Conservation (phyloP, 1,140 invertebrate genomes). For the Oreohelix idahoensis region DNA sequence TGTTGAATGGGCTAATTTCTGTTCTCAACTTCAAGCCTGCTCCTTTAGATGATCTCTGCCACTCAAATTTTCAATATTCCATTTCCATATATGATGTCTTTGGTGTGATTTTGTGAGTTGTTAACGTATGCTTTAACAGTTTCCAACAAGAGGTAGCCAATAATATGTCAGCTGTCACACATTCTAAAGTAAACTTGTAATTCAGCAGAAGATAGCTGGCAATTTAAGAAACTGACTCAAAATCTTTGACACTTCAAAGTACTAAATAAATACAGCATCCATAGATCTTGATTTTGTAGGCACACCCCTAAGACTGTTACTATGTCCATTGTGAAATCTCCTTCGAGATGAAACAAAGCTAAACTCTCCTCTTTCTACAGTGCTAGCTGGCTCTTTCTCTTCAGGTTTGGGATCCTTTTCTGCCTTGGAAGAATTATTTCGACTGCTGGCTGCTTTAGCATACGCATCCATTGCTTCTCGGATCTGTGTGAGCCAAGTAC, state of each 20-base stretch:
- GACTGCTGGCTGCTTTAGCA: slow-evolving; percentile 63
- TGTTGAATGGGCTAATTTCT: too few species aligned
- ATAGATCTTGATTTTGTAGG: slow-evolving; percentile 53
- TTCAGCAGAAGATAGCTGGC: too few species aligned
- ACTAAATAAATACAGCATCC: slow-evolving; percentile 55
- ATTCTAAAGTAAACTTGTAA: too few species aligned
- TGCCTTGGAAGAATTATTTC: slow-evolving; percentile 50
- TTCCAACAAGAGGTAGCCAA: too few species aligned
- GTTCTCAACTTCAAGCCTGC: too few species aligned
- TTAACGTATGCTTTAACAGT: too few species aligned
- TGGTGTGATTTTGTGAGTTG: too few species aligned
- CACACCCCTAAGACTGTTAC: slow-evolving; percentile 29
- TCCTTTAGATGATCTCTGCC: too few species aligned
- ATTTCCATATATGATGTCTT: too few species aligned
- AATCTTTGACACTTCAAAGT: neutral
- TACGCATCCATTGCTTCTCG: slow-evolving; percentile 76
- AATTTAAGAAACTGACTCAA: neutral
- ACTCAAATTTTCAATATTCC: too few species aligned
- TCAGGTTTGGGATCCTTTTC: slow-evolving; percentile 43
- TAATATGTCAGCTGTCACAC: too few species aligned
- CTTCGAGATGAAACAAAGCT: neutral
- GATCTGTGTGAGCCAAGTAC: slow-evolving; percentile 75
- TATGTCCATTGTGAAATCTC: slow-evolving; percentile 4
- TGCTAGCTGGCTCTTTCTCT: neutral
- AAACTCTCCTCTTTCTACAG: neutral